These are phyloP conservation scores for Pipistrellus nathusii DNA, from an alignment of 2,797 vertebrate species.

Conservation along the genomic window DNA sequence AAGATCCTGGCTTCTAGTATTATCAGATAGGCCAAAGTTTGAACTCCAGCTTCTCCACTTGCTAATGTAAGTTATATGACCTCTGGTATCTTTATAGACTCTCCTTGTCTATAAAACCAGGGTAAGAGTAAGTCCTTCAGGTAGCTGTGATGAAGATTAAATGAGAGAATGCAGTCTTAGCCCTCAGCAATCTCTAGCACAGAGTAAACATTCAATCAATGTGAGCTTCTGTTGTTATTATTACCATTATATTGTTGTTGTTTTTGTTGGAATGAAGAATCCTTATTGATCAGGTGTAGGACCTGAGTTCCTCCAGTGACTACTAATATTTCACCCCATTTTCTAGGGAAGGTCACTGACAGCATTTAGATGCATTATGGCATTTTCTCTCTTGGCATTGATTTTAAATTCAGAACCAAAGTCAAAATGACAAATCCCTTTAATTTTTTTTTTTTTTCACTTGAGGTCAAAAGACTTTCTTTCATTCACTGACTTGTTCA, in stretches of 20 bases:
- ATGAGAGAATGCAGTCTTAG: background rate
- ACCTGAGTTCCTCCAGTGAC: background rate
- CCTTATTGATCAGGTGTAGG: background rate
- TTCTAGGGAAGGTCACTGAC: constrained; percentile 51
- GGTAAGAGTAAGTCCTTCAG: background rate
- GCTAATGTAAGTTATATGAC: background rate
- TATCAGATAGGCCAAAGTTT: background rate
- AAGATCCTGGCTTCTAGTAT: background rate
- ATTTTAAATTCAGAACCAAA: constrained; percentile 76
- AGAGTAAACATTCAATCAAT: background rate
- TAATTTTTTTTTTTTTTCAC: constrained; percentile 57
- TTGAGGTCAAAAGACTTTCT: constrained; percentile 59
- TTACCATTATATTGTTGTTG: background rate
- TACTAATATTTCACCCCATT: constrained; percentile 16
- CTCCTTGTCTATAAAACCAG: background rate
- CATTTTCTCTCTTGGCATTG: constrained; percentile 69
- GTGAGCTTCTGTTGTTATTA: background rate
- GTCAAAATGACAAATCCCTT: constrained; percentile 67
- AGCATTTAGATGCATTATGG: constrained; percentile 49
- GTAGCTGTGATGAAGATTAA: background rate
- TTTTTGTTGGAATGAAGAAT: background rate
- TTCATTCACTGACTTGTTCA: constrained; percentile 53
- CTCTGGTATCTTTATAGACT: background rate
- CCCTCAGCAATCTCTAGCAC: background rate
- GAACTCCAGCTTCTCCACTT: background rate